A percentile compares a stretch with the other conserved stretches of the same genome.
Evolutionary conservation across 2,113 vertebrate genomes (phyloP).

Genomic region (Mesoclemmys tuberculata): DNA sequence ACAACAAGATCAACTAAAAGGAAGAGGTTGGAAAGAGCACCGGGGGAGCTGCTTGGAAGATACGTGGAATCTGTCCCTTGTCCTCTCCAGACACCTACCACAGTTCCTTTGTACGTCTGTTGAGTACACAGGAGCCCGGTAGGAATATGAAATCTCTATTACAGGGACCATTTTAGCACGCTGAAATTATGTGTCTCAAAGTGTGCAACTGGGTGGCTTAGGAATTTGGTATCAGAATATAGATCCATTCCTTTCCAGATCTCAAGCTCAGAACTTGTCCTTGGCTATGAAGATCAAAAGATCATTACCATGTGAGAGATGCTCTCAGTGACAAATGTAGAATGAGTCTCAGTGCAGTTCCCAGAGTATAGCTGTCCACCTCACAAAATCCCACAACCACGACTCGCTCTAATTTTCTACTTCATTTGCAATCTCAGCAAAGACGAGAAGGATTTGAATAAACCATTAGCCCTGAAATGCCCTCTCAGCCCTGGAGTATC

Average conservation of each 20-base stretch:
- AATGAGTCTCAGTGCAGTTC: not conserved
- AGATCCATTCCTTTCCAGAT: accelerated
- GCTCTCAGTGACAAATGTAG: not conserved
- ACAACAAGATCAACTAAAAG: not conserved
- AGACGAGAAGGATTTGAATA: not conserved
- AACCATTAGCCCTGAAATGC: not conserved
- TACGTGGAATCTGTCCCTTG: not conserved
- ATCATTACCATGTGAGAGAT: not conserved
- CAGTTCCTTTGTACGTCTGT: not conserved
- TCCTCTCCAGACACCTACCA: not conserved
- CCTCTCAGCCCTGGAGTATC: not conserved
- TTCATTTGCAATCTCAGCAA: not conserved
- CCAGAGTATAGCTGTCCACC: not conserved
- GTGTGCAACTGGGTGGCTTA: not conserved
- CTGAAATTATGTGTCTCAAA: not conserved
- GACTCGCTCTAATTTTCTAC: not conserved
- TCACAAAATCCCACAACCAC: not conserved
- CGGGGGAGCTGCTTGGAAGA: not conserved
- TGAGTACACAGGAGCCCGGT: not conserved
- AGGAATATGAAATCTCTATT: not conserved
- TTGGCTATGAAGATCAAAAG: not conserved
- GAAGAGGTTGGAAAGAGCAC: not conserved
- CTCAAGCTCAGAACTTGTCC: not conserved
- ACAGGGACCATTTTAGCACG: not conserved
- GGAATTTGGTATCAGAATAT: not conserved